Evolutionary conservation across 2,113 vertebrate species (phyloP).

Genomic region (Pomatorhinus ruficollis): DNA sequence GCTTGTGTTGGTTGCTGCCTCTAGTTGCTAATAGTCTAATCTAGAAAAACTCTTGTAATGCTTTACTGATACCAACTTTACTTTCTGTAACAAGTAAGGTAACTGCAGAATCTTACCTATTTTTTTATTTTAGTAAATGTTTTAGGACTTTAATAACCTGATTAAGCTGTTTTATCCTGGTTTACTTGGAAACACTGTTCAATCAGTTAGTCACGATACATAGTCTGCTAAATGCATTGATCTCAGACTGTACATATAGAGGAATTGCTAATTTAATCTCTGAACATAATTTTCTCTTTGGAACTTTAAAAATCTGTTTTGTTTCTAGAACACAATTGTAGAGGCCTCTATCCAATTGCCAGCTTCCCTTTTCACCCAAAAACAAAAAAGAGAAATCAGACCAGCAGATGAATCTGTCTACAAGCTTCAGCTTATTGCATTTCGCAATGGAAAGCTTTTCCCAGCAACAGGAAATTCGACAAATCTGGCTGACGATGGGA

Average conservation of each 20-base stretch:
- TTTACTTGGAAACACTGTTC: not conserved
- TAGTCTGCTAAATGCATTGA: not conserved
- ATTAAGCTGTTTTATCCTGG: not conserved
- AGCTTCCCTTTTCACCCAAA: slow-evolving; percentile 84
- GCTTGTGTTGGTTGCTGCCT: not conserved
- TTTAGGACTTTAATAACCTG: not conserved
- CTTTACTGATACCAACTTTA: not conserved
- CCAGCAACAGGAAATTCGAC: slow-evolving; percentile 92
- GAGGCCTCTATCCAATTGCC: slow-evolving; percentile 95
- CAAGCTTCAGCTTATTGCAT: slow-evolving; percentile 92
- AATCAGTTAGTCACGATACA: not conserved
- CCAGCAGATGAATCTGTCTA: slow-evolving; percentile 82
- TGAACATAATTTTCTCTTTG: not conserved
- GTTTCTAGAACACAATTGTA: slow-evolving; percentile 86
- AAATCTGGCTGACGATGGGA: slow-evolving; percentile 84
- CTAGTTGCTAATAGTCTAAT: not conserved
- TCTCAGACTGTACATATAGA: not conserved
- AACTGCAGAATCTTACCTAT: not conserved
- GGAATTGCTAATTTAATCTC: not conserved
- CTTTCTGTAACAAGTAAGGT: not conserved
- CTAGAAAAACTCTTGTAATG: not conserved
- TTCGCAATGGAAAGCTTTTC: slow-evolving; percentile 96
- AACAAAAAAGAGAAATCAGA: slow-evolving; percentile 75
- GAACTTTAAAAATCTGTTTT: not conserved
- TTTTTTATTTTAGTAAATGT: not conserved